Evolutionary conservation across 2,797 vertebrate species (phyloP), one percentile per base, ranked within the genome.

Genomic region (Pseudochirops corinnae): DNA sequence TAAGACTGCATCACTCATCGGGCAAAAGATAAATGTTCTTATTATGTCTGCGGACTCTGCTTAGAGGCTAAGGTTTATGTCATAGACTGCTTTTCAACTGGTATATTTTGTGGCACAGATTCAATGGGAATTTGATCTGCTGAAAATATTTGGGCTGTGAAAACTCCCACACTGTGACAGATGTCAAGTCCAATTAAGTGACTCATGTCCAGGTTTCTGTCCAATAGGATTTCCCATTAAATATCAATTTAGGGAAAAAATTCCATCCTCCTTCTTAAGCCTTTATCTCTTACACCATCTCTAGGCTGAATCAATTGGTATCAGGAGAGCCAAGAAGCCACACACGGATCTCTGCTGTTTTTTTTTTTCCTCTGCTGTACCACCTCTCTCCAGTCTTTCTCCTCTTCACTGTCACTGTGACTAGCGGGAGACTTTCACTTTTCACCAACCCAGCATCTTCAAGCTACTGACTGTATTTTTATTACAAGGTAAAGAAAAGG

Each of bases 281-380:
- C 99, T 99, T 99, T 99, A 98, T 98, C 99, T 98, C 99, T 98
- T 99, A 99, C 98, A 98, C 98, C 98, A 98, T 99, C 98, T 98
- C 99, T 98, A 98, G 98, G 98, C 98, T 97, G 97, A 91, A 98
- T 98, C 95, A 97, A 97, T 99, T 98, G 99, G 99, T 99, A 98
- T 97, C 98, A 98, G 98, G 98, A 99, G 98, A 97, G 97, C 95
- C 95, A 91, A 93, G 96, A 96, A 98, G 97, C 98, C 95, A 39
- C 96, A 92, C 95, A n/a, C 55, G 91, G 98, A 96, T 96, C 97
- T 90, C 0, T 31, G 96, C 94, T 91, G 98, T 96, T 94, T 95
- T 91, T 94, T 95, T 91, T 98, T 94, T 90, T 94, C 96, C n/a
- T 93, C 39, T 92, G 95, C 93, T 96, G 97, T 97, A 93, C 93